phyloP scores from a whole-genome alignment of 2,888 invertebrate species.

The Phoenoteleia sp. region DNA sequence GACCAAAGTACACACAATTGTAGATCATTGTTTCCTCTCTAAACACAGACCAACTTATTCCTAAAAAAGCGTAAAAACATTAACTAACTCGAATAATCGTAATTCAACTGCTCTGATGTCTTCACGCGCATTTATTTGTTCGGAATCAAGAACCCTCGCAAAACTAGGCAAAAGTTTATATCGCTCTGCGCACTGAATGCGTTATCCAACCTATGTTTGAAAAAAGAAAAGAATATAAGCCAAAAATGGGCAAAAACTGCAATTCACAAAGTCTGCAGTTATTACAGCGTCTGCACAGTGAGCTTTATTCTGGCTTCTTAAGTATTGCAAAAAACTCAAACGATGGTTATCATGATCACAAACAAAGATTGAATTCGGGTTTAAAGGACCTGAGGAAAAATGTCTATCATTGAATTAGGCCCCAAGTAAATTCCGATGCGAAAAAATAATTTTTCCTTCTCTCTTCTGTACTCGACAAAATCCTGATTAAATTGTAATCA shows the following conservation, averaged over 20 bases:
- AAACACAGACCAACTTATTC: neutral
- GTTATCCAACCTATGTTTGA: neutral
- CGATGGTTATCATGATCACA: too few species aligned
- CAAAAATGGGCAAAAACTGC: neutral
- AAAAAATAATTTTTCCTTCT: too few species aligned
- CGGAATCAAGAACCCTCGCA: neutral
- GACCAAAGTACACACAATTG: neutral
- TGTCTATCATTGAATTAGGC: too few species aligned
- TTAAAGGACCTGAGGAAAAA: too few species aligned
- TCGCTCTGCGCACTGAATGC: neutral
- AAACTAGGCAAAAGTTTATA: slow-evolving; percentile 6
- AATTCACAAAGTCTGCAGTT: slow-evolving; percentile 1
- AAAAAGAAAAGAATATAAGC: neutral
- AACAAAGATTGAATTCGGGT: too few species aligned
- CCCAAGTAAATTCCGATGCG: too few species aligned
- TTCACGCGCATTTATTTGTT: neutral
- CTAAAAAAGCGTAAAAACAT: neutral
- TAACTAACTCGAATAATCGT: neutral
- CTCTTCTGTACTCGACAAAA: too few species aligned
- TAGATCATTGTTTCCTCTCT: neutral
- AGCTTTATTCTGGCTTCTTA: too few species aligned
- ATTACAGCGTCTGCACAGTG: slow-evolving; percentile 2
- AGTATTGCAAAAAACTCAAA: too few species aligned
- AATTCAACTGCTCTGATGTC: neutral
- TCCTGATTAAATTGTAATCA: too few species aligned